Conservation (phyloP, 1,140 invertebrate genomes). For the Oreohelix idahoensis region DNA sequence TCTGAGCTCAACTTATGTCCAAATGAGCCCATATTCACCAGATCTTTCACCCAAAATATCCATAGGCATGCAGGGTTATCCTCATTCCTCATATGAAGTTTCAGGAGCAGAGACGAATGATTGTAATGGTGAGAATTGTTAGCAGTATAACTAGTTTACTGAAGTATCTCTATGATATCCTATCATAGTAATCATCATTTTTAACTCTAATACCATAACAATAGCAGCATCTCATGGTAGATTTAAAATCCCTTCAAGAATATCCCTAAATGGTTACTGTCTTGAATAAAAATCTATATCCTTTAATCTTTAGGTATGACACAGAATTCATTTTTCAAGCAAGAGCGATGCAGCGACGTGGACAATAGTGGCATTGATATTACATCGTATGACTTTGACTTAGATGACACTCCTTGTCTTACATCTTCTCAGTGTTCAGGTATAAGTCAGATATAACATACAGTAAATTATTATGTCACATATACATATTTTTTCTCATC, state of each 20-base stretch:
- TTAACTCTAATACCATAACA: no score
- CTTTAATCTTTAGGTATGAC: background rate
- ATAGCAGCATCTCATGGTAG: no score
- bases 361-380: constrained; percentile 19
- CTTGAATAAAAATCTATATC: no score
- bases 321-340: constrained; percentile 26
- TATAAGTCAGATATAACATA: background rate
- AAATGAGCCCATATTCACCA: background rate
- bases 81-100: background rate
- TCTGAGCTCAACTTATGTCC: background rate
- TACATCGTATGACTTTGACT: constrained; percentile 23
- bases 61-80: background rate
- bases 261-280: no score
- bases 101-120: background rate
- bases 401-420: constrained; percentile 15
- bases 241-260: no score
- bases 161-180: no score
- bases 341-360: constrained; percentile 21
- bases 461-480: no score
- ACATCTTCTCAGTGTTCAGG: background rate
- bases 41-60: background rate
- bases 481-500: no score
- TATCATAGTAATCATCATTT: no score
- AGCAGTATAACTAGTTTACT: no score
- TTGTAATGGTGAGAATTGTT: background rate